Conservation (phyloP, 2,888 invertebrate genomes). For the Hemithea aestivaria region DNA sequence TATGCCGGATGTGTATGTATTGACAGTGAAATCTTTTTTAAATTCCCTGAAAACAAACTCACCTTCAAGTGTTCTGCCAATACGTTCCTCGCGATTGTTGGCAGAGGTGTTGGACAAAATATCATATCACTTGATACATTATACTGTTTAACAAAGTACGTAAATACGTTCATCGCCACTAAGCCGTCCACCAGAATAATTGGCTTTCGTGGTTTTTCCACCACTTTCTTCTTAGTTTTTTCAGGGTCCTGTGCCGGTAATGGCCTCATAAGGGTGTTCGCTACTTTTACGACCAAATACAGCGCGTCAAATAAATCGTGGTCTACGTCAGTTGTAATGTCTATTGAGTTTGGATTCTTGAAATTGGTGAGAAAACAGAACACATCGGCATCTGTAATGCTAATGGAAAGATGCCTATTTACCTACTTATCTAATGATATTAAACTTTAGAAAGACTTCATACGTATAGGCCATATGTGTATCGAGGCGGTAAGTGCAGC, state of each 20-base stretch:
- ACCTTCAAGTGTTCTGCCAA: slow-evolving; percentile 58
- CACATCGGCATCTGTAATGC: slow-evolving; percentile 60
- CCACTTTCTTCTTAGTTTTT: slow-evolving; percentile 18
- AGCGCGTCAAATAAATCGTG: slow-evolving; percentile 51
- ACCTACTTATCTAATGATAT: no score
- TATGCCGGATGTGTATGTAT: no score
- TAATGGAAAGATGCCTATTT: slow-evolving; percentile 31
- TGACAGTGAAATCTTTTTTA: no score
- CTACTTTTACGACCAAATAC: slow-evolving; percentile 58
- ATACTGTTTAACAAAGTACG: slow-evolving; percentile 12
- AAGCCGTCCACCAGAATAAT: slow-evolving; percentile 62
- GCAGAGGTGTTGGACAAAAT: slow-evolving; percentile 49
- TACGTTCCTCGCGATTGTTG: slow-evolving; percentile 44
- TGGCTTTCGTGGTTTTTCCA: slow-evolving; percentile 34
- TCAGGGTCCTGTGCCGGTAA: slow-evolving; percentile 11
- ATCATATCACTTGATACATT: slow-evolving; percentile 49
- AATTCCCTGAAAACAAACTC: slow-evolving; percentile 11
- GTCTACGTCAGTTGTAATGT: slow-evolving; percentile 35
- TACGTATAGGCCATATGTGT: no score
- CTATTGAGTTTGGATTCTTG: slow-evolving; percentile 51
- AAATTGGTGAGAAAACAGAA: slow-evolving; percentile 60
- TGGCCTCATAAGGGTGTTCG: slow-evolving; percentile 40
- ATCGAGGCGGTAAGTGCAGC: no score
- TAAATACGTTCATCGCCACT: slow-evolving; percentile 51
- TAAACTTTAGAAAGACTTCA: no score